phyloP scores from a whole-genome alignment of 2,113 vertebrate genomes.

The Paracanthobrama guichenoti region DNA sequence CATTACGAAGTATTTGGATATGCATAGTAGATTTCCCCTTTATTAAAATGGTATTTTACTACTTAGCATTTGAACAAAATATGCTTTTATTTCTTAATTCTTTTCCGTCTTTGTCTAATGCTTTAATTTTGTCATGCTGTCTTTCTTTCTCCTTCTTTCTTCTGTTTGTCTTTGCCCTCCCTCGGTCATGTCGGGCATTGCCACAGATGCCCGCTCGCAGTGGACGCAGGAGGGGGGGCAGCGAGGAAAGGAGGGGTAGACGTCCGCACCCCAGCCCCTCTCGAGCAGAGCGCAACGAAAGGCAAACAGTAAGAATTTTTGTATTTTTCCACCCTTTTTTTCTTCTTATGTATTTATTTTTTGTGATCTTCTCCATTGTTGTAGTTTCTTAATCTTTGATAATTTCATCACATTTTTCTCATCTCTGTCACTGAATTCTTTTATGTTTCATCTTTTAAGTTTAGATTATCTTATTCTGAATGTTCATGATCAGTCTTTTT shows the following conservation, averaged over 20 bases:
- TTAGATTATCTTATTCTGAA: not conserved
- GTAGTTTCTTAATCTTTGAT: not conserved
- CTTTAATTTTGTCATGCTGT: not conserved
- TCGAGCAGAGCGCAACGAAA: conserved; percentile 74
- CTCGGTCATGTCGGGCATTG: conserved; percentile 50
- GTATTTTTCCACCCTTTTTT: not conserved
- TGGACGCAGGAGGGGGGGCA: conserved; percentile 81
- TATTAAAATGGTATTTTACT: not conserved
- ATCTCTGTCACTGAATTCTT: not conserved
- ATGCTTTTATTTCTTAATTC: not conserved
- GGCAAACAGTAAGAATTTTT: conserved; percentile 71
- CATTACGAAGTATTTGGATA: not conserved
- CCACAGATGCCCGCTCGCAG: conserved; percentile 84
- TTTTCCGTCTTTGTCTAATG: not conserved
- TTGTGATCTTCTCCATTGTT: not conserved
- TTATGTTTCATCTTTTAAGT: not conserved
- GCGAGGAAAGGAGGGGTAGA: conserved; percentile 78
- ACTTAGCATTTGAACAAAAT: not conserved
- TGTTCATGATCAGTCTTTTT: not conserved
- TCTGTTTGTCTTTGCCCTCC: conserved; percentile 23
- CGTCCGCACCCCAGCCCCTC: conserved; percentile 77
- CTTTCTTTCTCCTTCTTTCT: conserved; percentile 40
- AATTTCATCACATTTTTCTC: conserved; percentile 34
- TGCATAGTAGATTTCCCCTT: not conserved
- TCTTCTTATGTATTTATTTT: not conserved